Percentiles rank a stretch among this genome's conserved stretches.
phyloP scores from a whole-genome alignment of 2,113 vertebrate species.

The Rynchops niger region DNA sequence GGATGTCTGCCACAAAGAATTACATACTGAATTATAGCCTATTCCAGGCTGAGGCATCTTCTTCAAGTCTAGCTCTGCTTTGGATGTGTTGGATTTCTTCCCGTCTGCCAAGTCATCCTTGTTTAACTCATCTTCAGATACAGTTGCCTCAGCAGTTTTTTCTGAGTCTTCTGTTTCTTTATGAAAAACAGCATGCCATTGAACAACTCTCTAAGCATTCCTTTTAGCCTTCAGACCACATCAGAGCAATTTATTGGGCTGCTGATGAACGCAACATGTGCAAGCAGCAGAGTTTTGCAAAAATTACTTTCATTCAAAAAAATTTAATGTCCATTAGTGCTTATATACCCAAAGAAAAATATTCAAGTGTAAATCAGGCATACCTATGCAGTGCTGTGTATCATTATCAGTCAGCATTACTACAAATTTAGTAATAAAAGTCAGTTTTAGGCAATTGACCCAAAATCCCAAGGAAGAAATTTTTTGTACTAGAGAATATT shows the following conservation, averaged over 20 bases:
- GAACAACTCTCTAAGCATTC: neutral
- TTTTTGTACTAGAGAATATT: neutral
- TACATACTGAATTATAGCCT: neutral
- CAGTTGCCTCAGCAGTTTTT: neutral
- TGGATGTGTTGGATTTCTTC: neutral
- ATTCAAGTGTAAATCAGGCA: neutral
- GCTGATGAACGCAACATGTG: neutral
- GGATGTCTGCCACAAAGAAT: rapidly evolving
- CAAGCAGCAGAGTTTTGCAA: neutral
- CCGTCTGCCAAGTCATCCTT: neutral
- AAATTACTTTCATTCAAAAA: neutral
- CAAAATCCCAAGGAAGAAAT: neutral
- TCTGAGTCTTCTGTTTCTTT: neutral
- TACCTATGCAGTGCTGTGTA: neutral
- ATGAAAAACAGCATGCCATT: neutral
- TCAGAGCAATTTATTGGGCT: neutral
- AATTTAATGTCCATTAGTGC: neutral
- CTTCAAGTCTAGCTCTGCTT: neutral
- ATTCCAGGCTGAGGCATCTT: neutral
- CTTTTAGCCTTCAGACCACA: neutral
- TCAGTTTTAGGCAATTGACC: neutral
- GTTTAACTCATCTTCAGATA: neutral
- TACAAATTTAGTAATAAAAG: neutral
- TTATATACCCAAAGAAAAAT: neutral
- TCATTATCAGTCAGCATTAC: neutral